Conservation (phyloP, 2,113 vertebrate genomes). For the Archocentrus centrarchus region DNA sequence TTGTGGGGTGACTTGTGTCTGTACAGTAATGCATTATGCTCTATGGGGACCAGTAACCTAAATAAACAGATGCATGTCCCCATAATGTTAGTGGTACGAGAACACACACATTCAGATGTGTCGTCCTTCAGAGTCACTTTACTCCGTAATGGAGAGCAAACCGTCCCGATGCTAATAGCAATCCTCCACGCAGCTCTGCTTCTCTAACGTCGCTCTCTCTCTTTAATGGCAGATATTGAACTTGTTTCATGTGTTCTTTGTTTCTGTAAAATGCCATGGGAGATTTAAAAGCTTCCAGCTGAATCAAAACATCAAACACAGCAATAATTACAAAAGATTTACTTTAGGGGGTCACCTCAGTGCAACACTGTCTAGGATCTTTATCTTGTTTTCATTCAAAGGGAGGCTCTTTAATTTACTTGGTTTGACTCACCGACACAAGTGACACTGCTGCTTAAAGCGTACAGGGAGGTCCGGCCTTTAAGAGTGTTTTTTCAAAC, state of each 20-base stretch:
- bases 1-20: neutral
- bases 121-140: constrained; percentile 68
- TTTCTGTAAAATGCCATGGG: neutral
- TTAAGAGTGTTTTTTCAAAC: neutral
- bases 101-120: constrained; percentile 4
- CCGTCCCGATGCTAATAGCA: constrained; percentile 20
- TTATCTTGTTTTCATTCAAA: neutral
- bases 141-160: constrained; percentile 21
- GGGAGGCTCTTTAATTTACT: neutral
- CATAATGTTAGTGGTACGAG: neutral
- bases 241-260: neutral
- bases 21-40: neutral
- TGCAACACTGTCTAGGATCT: neutral
- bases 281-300: constrained; percentile 10
- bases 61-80: neutral
- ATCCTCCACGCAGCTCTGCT: neutral
- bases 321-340: neutral
- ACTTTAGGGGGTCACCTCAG: neutral
- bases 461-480: neutral
- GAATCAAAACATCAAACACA: constrained; percentile 2
- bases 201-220: neutral
- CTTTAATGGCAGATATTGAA: neutral
- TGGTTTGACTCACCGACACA: neutral
- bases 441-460: neutral
- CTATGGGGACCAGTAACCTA: neutral